phyloP scores from a whole-genome alignment of 2,888 invertebrate species.

The Zele albiditarsus region DNA sequence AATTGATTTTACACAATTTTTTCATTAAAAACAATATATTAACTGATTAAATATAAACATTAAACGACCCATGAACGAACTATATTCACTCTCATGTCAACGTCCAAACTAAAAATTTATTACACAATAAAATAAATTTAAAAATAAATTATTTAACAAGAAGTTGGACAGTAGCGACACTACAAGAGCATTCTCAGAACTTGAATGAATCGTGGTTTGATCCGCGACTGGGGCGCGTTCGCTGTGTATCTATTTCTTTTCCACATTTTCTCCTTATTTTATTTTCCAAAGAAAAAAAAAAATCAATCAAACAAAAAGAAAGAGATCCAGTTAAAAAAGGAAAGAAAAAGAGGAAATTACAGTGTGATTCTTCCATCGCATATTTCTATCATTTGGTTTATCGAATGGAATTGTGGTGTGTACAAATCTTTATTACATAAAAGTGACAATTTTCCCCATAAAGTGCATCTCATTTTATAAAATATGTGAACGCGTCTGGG shows the following conservation, averaged over 20 bases:
- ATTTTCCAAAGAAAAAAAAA: not conserved
- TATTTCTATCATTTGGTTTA: not conserved
- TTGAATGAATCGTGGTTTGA: slow-evolving; percentile 17
- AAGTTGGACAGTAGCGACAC: slow-evolving; percentile 14
- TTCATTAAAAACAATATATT: too few species aligned
- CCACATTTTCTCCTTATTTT: slow-evolving; percentile 23
- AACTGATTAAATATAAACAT: too few species aligned
- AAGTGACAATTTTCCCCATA: not conserved
- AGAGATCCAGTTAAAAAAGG: not conserved
- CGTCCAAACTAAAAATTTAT: too few species aligned
- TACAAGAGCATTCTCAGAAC: not conserved
- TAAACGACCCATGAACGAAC: too few species aligned
- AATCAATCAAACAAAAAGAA: not conserved
- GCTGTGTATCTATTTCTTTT: slow-evolving; percentile 28
- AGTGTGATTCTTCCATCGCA: not conserved
- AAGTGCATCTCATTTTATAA: not conserved
- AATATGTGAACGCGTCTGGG: not conserved
- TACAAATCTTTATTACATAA: not conserved
- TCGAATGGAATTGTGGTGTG: not conserved
- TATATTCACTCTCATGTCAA: too few species aligned
- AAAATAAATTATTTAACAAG: too few species aligned
- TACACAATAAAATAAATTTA: too few species aligned
- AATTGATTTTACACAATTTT: too few species aligned
- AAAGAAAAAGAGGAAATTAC: not conserved
- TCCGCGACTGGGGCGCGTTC: slow-evolving; percentile 31